Evolutionary conservation across 2,113 vertebrate species (phyloP).

Genomic region (Aldabrachelys gigantea): DNA sequence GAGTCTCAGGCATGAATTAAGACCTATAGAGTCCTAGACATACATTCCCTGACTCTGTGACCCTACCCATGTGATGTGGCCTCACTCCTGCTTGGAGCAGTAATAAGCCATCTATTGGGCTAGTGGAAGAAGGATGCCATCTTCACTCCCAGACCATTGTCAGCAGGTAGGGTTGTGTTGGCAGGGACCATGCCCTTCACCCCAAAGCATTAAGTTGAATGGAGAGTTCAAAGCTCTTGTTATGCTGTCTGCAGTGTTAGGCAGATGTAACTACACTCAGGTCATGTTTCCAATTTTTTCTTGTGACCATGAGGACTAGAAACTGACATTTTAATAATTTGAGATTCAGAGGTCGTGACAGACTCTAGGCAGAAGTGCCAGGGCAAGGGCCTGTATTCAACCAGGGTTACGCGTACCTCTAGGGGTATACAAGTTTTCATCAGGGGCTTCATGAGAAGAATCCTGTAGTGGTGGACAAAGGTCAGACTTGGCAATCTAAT

Average conservation of each 20-base stretch:
- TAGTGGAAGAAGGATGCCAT: neutral
- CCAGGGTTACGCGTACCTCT: neutral
- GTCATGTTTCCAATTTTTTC: neutral
- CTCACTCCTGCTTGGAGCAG: no score
- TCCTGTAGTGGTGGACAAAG: neutral
- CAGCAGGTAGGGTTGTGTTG: neutral
- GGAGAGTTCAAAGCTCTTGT: neutral
- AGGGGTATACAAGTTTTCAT: neutral
- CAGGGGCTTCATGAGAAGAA: neutral
- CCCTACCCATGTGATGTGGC: neutral
- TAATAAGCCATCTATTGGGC: neutral
- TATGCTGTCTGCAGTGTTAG: neutral
- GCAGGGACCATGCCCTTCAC: neutral
- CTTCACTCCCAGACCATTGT: neutral
- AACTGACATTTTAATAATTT: neutral
- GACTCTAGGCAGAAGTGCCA: neutral
- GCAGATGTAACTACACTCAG: neutral
- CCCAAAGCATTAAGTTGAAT: neutral
- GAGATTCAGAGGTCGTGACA: neutral
- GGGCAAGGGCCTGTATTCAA: neutral
- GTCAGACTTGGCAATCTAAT: neutral
- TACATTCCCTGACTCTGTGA: neutral
- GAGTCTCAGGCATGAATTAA: neutral
- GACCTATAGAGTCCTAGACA: neutral
- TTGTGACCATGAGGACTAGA: neutral